Conservation (phyloP, 2,797 vertebrate species). For the Sebastes umbrosus region DNA sequence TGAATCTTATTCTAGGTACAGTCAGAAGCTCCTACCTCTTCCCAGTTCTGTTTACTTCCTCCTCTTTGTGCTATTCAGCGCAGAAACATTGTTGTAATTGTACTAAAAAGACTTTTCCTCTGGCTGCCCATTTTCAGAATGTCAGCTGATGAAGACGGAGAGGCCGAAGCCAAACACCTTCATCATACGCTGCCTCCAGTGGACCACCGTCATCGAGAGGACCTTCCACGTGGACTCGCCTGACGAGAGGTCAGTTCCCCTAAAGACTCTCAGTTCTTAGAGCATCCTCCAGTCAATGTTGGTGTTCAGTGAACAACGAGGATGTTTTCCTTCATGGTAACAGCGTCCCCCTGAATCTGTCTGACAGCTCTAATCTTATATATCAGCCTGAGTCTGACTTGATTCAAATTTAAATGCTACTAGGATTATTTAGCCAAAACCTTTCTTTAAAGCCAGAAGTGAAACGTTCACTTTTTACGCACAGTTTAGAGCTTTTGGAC, state of each 20-base stretch:
- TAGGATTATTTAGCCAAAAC: neutral
- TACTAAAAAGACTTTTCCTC: neutral
- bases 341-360: neutral
- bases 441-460: neutral
- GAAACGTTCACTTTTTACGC: neutral
- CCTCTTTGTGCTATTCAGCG: neutral
- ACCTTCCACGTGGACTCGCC: slow-evolving; percentile 97
- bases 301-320: neutral
- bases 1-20: neutral
- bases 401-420: neutral
- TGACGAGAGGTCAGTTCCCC: slow-evolving; percentile 89
- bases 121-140: slow-evolving; percentile 84
- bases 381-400: neutral
- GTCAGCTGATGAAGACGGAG: slow-evolving; percentile 98
- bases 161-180: slow-evolving; percentile 98
- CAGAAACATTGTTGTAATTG: neutral
- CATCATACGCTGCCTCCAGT: slow-evolving; percentile 98
- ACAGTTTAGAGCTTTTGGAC: neutral
- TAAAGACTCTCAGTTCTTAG: neutral
- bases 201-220: slow-evolving; percentile 98
- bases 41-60: neutral
- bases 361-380: neutral
- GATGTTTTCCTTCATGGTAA: neutral
- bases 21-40: neutral
- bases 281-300: neutral